Percentiles rank a stretch among this genome's conserved stretches.
Conservation (phyloP, 2,888 invertebrate genomes). For the Julus scanicus region DNA sequence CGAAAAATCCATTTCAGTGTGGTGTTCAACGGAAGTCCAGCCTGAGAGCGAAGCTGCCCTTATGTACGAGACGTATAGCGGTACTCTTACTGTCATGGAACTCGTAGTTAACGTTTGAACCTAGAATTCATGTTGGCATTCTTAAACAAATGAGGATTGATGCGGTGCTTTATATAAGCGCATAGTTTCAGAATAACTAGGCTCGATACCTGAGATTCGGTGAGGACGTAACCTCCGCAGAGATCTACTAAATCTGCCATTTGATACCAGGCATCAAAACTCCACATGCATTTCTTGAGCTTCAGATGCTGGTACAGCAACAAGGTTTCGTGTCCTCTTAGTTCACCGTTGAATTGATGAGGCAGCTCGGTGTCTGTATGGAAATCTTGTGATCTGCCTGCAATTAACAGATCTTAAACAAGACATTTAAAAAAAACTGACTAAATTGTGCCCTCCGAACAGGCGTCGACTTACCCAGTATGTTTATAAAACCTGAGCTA, state of each 20-base stretch:
- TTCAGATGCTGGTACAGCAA: constrained; percentile 66
- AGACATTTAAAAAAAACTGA: too few relatives aligned
- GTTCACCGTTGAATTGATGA: constrained; percentile 63
- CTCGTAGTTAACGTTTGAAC: background rate
- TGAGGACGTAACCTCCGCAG: constrained; percentile 66
- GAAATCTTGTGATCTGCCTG: background rate
- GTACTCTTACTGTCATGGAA: constrained; percentile 66
- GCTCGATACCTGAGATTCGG: constrained; percentile 63
- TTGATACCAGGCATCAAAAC: constrained; percentile 67
- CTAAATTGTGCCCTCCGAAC: too few relatives aligned
- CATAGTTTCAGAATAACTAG: too few relatives aligned
- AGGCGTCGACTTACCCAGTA: constrained; percentile 31
- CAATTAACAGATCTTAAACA: too few relatives aligned
- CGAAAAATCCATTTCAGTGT: constrained; percentile 67
- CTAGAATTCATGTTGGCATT: constrained; percentile 55
- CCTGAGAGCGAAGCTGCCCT: constrained; percentile 65
- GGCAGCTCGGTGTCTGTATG: constrained; percentile 58
- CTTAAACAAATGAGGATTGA: too few relatives aligned
- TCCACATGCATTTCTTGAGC: constrained; percentile 66
- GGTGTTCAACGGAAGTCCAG: constrained; percentile 67
- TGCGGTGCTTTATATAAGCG: too few relatives aligned
- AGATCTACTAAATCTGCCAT: constrained; percentile 67
- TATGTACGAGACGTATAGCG: constrained; percentile 67
- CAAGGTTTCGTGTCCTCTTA: constrained; percentile 62
- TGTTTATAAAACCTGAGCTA: constrained; percentile 59